phyloP scores from a whole-genome alignment of 1,140 invertebrate genomes.

The Zaprionus taronus region DNA sequence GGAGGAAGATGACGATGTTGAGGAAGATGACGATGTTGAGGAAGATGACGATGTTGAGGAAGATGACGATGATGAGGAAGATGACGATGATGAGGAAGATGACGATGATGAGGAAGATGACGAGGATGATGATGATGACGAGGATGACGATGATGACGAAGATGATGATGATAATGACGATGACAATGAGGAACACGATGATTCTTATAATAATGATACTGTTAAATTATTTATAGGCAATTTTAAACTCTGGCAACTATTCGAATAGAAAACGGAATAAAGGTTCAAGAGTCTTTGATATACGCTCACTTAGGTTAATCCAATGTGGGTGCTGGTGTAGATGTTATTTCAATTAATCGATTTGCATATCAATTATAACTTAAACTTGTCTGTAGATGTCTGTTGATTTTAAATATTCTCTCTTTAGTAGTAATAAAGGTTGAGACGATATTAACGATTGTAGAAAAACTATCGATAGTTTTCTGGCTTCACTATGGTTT shows the following conservation, averaged over 20 bases:
- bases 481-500: too few relatives aligned
- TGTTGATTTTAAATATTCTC: too few relatives aligned
- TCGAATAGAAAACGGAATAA: background rate
- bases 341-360: too few relatives aligned
- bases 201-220: background rate
- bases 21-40: slow-evolving; percentile 3
- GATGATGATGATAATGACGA: slow-evolving; percentile 1
- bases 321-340: too few relatives aligned
- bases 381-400: too few relatives aligned
- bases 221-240: background rate
- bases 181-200: background rate
- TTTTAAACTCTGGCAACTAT: background rate
- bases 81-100: background rate
- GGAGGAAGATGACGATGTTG: background rate
- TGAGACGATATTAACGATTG: too few relatives aligned
- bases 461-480: too few relatives aligned
- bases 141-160: slow-evolving; percentile 1
- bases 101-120: background rate
- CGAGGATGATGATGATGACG: background rate
- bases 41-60: background rate
- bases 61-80: background rate
- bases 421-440: too few relatives aligned
- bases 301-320: too few relatives aligned
- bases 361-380: too few relatives aligned
- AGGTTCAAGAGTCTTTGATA: too few relatives aligned